Conservation (phyloP, 2,888 invertebrate species). For the Dicyrtoma fusca region DNA sequence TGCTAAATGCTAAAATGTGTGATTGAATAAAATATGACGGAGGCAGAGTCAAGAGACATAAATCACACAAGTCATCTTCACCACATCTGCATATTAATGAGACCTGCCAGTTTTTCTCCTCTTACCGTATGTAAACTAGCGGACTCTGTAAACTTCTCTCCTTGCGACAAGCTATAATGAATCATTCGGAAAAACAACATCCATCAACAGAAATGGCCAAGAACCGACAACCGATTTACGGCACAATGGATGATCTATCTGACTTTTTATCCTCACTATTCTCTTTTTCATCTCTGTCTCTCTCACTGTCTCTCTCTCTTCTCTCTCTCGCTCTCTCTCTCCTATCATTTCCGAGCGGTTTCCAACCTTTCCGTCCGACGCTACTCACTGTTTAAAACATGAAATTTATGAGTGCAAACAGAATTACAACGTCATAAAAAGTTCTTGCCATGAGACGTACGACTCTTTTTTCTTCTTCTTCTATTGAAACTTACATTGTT, state of each 20-base stretch:
- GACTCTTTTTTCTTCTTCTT: too few relatives aligned
- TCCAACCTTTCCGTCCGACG: background rate
- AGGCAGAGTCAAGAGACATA: slow-evolving; percentile 46
- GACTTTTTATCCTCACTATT: slow-evolving; percentile 19
- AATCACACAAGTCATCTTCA: slow-evolving; percentile 43
- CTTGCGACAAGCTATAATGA: slow-evolving; percentile 38
- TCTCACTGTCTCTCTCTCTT: slow-evolving; percentile 7
- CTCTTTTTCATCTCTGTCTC: slow-evolving; percentile 16
- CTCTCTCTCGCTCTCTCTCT: background rate
- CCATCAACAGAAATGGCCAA: slow-evolving; percentile 33
- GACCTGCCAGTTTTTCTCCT: slow-evolving; percentile 38
- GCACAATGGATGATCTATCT: slow-evolving; percentile 41
- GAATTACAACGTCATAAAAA: background rate
- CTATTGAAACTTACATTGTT: too few relatives aligned
- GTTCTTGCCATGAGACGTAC: too few relatives aligned
- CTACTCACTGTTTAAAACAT: background rate
- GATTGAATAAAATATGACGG: slow-evolving; percentile 48
- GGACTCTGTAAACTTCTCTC: slow-evolving; percentile 4
- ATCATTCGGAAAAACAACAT: slow-evolving; percentile 45
- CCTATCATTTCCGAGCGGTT: slow-evolving; percentile 1
- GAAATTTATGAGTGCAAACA: slow-evolving; percentile 11
- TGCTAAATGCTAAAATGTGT: slow-evolving; percentile 41
- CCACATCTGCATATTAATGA: slow-evolving; percentile 48
- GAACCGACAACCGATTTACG: slow-evolving; percentile 37
- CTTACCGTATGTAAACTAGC: slow-evolving; percentile 29